Conservation (phyloP, 2,113 vertebrate genomes). For the Loxodonta africana region DNA sequence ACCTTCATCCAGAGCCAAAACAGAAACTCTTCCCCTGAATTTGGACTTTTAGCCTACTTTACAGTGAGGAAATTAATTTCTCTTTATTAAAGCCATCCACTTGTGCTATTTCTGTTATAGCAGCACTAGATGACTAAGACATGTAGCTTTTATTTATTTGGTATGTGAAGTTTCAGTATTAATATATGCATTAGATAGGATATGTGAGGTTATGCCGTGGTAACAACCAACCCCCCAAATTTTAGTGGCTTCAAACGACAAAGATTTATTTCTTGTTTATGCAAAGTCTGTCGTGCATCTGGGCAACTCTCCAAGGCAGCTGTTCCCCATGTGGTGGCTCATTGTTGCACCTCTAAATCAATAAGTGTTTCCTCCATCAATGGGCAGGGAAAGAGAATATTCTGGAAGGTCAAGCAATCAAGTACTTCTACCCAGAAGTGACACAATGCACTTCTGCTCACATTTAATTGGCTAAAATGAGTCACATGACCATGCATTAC, state of each 20-base stretch:
- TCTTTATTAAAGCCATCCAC: too few relatives aligned
- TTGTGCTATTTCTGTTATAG: too few relatives aligned
- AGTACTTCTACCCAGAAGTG: not conserved
- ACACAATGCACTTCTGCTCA: not conserved
- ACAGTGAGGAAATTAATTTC: too few relatives aligned
- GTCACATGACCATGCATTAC: not conserved
- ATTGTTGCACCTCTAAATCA: not conserved
- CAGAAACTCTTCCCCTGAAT: too few relatives aligned
- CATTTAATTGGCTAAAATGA: not conserved
- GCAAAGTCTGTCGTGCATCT: not conserved
- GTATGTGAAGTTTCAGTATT: not conserved
- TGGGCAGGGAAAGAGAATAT: not conserved
- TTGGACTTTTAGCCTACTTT: too few relatives aligned
- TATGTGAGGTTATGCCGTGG: not conserved
- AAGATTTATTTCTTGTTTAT: not conserved
- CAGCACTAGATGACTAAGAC: too few relatives aligned
- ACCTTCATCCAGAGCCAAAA: too few relatives aligned
- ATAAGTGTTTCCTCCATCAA: accelerated
- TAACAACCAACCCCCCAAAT: not conserved
- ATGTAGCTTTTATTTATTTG: not conserved
- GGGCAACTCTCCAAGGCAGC: not conserved
- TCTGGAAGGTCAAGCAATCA: not conserved
- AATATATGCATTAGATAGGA: not conserved
- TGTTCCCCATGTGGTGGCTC: not conserved
- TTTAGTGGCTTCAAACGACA: not conserved